A percentile compares a stretch with the other conserved stretches of the same genome.
These are phyloP conservation scores for Neoaliturus tenellus DNA, from an alignment of 2,888 invertebrate species.

Conservation along the genomic window DNA sequence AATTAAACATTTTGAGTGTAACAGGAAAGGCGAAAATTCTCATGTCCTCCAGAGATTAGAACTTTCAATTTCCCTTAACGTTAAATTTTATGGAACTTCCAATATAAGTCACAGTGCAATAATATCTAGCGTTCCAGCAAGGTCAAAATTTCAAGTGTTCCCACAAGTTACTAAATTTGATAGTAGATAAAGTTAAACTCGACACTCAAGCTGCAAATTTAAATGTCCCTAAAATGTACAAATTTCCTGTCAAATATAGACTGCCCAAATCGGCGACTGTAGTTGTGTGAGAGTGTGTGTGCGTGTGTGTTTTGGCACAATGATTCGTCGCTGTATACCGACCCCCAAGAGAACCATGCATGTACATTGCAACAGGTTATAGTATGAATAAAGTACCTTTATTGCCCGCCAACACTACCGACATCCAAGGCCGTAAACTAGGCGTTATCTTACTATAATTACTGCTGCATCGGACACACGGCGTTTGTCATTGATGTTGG, in stretches of 20 bases:
- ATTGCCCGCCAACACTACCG: not conserved
- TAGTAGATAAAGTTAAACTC: no score
- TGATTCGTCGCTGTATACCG: not conserved
- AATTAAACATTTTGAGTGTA: no score
- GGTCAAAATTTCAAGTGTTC: no score
- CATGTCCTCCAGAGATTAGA: no score
- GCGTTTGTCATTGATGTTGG: not conserved
- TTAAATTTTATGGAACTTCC: no score
- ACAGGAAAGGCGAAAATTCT: no score
- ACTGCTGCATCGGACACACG: not conserved
- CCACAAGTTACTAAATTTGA: no score
- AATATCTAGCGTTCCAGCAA: no score
- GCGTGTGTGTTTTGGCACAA: not conserved
- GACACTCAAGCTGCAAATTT: no score
- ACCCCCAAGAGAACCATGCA: not conserved
- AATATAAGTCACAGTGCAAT: no score
- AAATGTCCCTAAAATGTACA: no score
- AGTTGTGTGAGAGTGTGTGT: not conserved
- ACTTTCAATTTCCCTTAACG: no score
- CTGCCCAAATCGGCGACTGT: not conserved
- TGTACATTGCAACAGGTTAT: conserved; percentile 13
- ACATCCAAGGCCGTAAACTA: not conserved
- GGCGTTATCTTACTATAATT: conserved; percentile 2
- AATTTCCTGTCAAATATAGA: not conserved
- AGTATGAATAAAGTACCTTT: conserved; percentile 9